Conservation (phyloP, 2,113 vertebrate species). For the Podarcis raffonei region DNA sequence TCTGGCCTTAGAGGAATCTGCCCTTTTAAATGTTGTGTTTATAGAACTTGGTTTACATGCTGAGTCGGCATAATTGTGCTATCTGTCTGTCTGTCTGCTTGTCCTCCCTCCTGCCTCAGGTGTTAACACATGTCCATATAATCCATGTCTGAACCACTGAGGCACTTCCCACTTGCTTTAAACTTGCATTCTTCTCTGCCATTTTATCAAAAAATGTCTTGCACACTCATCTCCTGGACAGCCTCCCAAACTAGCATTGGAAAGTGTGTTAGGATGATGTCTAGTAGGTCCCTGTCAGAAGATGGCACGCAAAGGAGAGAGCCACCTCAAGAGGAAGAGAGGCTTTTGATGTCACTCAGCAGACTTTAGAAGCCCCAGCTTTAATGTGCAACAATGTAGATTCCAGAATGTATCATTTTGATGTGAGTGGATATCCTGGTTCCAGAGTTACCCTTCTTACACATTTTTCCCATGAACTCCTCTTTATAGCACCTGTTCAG, state of each 20-base stretch:
- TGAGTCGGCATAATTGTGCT: neutral
- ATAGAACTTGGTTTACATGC: neutral
- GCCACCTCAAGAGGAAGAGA: neutral
- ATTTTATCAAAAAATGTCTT: neutral
- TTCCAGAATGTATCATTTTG: neutral
- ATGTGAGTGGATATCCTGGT: neutral
- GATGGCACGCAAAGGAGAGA: neutral
- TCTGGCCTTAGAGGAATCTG: neutral
- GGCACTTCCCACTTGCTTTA: neutral
- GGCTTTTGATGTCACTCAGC: neutral
- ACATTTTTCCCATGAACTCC: neutral
- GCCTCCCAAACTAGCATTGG: neutral
- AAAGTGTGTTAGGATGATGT: neutral
- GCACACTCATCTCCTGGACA: neutral
- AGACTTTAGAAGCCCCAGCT: neutral
- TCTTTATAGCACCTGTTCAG: conserved; percentile 91
- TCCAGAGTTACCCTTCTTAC: conserved; percentile 25
- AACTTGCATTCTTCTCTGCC: neutral
- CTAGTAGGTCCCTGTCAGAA: neutral
- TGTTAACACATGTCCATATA: neutral
- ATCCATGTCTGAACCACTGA: neutral
- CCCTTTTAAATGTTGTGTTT: neutral
- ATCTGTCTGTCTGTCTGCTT: neutral
- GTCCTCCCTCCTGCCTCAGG: too few species aligned
- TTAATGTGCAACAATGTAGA: neutral